Evolutionary conservation across 2,797 vertebrate genomes (phyloP).

Genomic region (Hippocampus kuda): DNA sequence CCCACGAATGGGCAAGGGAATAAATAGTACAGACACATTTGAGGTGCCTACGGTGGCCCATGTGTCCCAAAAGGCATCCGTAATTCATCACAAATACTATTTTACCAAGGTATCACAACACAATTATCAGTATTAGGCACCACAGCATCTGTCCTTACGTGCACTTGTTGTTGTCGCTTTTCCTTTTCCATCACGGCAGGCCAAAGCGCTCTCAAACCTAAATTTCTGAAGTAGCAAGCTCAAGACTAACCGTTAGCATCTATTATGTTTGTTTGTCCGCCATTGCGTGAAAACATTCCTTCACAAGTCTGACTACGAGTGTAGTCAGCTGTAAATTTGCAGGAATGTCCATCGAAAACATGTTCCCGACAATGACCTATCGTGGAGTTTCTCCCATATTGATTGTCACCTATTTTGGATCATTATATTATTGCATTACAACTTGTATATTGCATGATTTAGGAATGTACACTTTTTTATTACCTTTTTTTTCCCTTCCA

Average conservation of each 20-base stretch:
- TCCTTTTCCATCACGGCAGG: background rate
- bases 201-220: background rate
- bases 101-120: background rate
- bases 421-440: slow-evolving; percentile 59
- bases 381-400: slow-evolving; percentile 29
- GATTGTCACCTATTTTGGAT: slow-evolving; percentile 40
- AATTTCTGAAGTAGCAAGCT: background rate
- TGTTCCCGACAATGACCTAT: slow-evolving; percentile 25
- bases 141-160: background rate
- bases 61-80: background rate
- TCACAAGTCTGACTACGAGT: slow-evolving; percentile 40
- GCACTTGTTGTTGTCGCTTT: background rate
- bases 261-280: background rate
- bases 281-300: slow-evolving; percentile 3
- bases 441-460: slow-evolving; percentile 68
- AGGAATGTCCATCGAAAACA: slow-evolving; percentile 44
- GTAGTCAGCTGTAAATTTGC: slow-evolving; percentile 39
- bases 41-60: background rate
- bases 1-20: too few species aligned
- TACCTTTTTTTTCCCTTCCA: slow-evolving; percentile 18
- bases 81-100: background rate
- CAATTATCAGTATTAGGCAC: background rate
- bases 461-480: slow-evolving; percentile 59
- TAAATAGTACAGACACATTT: too few species aligned
- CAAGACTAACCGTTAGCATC: background rate